phyloP scores from a whole-genome alignment of 2,797 vertebrate genomes.

The Buceros bicornis region DNA sequence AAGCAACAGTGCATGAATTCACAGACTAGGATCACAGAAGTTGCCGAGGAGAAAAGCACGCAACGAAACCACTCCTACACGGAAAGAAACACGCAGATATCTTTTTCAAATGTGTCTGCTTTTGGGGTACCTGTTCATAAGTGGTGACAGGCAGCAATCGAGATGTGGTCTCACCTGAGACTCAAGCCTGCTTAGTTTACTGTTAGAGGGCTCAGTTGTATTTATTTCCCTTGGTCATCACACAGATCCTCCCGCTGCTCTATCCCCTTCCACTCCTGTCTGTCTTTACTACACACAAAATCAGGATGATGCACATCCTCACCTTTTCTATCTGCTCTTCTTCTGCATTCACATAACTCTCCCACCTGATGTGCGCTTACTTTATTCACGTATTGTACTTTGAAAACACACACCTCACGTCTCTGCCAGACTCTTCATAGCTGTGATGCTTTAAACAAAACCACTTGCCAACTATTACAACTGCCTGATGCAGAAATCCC shows the following conservation, averaged over 20 bases:
- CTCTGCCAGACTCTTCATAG: not conserved
- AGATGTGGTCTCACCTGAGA: not conserved
- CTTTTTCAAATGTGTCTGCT: not conserved
- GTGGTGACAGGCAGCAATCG: not conserved
- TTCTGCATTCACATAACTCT: not conserved
- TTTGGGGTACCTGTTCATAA: not conserved
- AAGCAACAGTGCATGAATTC: not conserved
- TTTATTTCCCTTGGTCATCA: not conserved
- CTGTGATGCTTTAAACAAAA: not conserved
- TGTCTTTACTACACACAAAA: not conserved
- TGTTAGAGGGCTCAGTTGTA: not conserved
- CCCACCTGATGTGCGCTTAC: not conserved
- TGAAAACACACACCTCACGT: not conserved
- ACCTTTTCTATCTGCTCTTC: not conserved
- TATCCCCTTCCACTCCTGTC: not conserved
- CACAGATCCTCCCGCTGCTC: not conserved
- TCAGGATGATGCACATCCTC: not conserved
- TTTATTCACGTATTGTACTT: rapidly evolving
- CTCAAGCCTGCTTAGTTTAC: not conserved
- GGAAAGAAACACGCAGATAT: not conserved
- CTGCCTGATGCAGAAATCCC: not conserved
- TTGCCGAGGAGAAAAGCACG: not conserved
- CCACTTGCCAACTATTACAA: not conserved
- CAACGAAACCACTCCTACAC: not conserved
- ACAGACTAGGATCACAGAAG: not conserved